Evolutionary conservation across 2,797 vertebrate genomes (phyloP), one percentile per base, ranked within the genome.

Genomic region (Amblyraja radiata): DNA sequence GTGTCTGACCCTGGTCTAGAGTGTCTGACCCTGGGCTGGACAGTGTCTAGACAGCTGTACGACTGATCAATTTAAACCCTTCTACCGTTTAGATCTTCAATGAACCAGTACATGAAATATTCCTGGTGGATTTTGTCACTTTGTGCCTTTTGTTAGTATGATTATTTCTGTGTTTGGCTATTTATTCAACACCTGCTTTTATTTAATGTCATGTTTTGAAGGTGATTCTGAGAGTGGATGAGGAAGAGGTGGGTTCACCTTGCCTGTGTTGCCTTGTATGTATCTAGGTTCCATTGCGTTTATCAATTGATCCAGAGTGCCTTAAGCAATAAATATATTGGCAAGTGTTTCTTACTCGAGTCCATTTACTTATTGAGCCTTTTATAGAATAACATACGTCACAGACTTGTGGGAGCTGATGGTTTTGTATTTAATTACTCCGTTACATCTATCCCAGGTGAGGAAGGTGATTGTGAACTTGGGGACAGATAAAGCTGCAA

Each of bases 251-350:
- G 14, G 14, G 58, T 86, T 14, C 46, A 54, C 63, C 32, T 86
- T n/a, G 61, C 28, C 83, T 86, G 83, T 25, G 54, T n/a, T 88
- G 61, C 84, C 65, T 63, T 36, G n/a, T 68, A 63, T 88, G 61
- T 63, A 68, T 68, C 32, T 36, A 23, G n/a, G 61, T 86, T 86
- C 28, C 14, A 32, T 32, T 5, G 6, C 18, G 13, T 88, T 61
- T 32, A 63, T 32, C 28, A 21, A 25, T 83, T 86, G 28, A n/a
- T 54, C 63, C 84, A 65, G 61, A 65, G 84, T 88, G 84, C 84
- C 61, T 88, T 63, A 32, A 88, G 61, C 84, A 88, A 88, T 88
- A 88, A 88, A 88, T 68, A 36, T 32, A 65, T 88, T 21, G 84
- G 14, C 68, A 88, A 68, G 68, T 68, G n/a, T 88, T 86, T 58